Base-by-base conservation (phyloP, 2,888 invertebrate genomes). In the Archips xylosteana region DNA sequence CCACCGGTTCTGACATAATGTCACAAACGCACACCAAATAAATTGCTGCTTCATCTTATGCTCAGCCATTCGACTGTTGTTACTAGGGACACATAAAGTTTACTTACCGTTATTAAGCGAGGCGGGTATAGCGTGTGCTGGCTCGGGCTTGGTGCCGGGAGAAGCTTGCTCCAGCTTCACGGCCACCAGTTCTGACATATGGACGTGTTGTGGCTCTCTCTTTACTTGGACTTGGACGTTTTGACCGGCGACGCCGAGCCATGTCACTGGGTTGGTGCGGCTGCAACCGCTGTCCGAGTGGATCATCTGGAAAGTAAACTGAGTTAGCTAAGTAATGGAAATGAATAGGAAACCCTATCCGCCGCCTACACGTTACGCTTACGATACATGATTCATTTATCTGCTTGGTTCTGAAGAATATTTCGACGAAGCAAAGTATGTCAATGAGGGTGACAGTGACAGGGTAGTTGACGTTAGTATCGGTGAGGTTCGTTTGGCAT, bases 191-290 rank as follows among this genome's bases (percentile, higher is more conserved):
- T 87, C 96, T 83, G 87, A 96, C 92, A 94, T 95, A 95, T 92
- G 95, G 78, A 93, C 79, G 78, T 92, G 92, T 69, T 91, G 92
- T 0, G 96, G 96, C 85, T 96, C 96, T 75, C 96, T 95, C 85
- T 97, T 97, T 73, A 96, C 96, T 80, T 95, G 95, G 67, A 95
- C 95, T 75, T 92, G 95, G 39, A 94, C 92, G 81, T 92, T 92
- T 82, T 92, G 89, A 64, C 92, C 93, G 6, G 90, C 87, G 74
- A 92, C 88, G 15, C 93, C 94, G 23, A 89, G 87, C 96, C 96
- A 96, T 73, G 96, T 95, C 75, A 96, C 95, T 3, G 96, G 96
- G 86, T 96, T 95, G 10, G 96, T 96, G 63, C 96, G 92, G 85
- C 96, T 96, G 86, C 96, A 97, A 1, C 96, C 96, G 71, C 95